A percentile compares a stretch with the other conserved stretches of the same genome.
phyloP scores from a whole-genome alignment of 2,113 vertebrate genomes.

The Sapajus apella region DNA sequence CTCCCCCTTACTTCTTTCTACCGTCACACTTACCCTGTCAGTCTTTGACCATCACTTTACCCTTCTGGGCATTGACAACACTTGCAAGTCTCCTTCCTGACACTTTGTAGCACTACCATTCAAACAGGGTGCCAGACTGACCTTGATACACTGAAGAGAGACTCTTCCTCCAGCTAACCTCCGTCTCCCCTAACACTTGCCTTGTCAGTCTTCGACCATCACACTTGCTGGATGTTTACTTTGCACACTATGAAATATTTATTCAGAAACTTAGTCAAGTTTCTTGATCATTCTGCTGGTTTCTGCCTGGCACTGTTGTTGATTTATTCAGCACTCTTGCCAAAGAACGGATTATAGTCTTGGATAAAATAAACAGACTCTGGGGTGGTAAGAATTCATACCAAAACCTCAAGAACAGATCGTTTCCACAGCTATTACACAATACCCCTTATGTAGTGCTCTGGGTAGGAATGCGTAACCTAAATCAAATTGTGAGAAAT shows the following conservation, averaged over 20 bases:
- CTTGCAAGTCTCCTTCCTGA: not conserved
- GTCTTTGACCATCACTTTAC: not conserved
- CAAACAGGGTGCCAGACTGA: not conserved
- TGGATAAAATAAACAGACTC: not conserved
- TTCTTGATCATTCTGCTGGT: not conserved
- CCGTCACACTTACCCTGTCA: not conserved
- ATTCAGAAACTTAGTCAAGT: not conserved
- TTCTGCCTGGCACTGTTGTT: not conserved
- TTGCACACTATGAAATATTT: not conserved
- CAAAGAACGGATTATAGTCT: not conserved
- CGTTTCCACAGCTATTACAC: not conserved
- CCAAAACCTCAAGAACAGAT: not conserved
- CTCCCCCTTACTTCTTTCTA: not conserved
- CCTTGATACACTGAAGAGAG: not conserved
- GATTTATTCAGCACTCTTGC: not conserved
- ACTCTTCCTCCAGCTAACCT: not conserved
- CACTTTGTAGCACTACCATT: not conserved
- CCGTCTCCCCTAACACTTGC: not conserved
- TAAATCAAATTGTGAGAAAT: not conserved
- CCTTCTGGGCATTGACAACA: not conserved
- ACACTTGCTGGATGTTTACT: not conserved
- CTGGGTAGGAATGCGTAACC: not conserved
- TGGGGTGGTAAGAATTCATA: not conserved
- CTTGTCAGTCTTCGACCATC: not conserved
- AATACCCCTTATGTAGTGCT: not conserved